phyloP scores from a whole-genome alignment of 2,888 invertebrate species.

The Sminthurinus aureus region DNA sequence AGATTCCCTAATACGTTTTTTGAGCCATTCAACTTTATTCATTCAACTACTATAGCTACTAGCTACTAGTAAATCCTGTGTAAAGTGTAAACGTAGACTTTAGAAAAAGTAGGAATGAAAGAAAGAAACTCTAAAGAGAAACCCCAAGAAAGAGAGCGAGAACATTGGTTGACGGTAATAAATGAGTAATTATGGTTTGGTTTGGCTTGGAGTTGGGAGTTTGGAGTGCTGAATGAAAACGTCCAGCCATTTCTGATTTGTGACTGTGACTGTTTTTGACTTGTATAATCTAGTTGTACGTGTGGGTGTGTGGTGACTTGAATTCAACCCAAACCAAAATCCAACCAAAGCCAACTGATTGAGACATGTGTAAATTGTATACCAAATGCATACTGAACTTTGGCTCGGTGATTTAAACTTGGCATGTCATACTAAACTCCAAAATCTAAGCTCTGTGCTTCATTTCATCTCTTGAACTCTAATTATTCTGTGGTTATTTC shows the following conservation, averaged over 20 bases:
- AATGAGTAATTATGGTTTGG: conserved; percentile 34
- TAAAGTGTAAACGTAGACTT: too few relatives aligned
- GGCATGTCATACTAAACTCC: conserved; percentile 36
- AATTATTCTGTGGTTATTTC: conserved; percentile 30
- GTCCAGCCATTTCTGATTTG: not conserved
- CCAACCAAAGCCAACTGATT: not conserved
- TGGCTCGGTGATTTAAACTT: conserved; percentile 35
- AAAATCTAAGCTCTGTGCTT: too few relatives aligned
- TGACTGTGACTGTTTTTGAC: not conserved
- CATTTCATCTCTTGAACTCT: conserved; percentile 9
- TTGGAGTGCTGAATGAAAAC: not conserved
- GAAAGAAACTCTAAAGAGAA: too few relatives aligned
- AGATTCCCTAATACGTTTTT: too few relatives aligned
- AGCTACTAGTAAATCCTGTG: too few relatives aligned
- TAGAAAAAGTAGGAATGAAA: too few relatives aligned
- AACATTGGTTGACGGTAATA: conserved; percentile 10
- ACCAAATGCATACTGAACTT: not conserved
- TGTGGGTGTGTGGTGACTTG: not conserved
- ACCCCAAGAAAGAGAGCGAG: too few relatives aligned
- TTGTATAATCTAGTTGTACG: not conserved
- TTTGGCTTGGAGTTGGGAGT: too few relatives aligned
- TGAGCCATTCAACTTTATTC: too few relatives aligned
- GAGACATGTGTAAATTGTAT: not conserved
- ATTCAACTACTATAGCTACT: too few relatives aligned
- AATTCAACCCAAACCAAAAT: not conserved